Base-by-base conservation (phyloP, 2,797 vertebrate genomes). In the Cheracebus regulus region DNA sequence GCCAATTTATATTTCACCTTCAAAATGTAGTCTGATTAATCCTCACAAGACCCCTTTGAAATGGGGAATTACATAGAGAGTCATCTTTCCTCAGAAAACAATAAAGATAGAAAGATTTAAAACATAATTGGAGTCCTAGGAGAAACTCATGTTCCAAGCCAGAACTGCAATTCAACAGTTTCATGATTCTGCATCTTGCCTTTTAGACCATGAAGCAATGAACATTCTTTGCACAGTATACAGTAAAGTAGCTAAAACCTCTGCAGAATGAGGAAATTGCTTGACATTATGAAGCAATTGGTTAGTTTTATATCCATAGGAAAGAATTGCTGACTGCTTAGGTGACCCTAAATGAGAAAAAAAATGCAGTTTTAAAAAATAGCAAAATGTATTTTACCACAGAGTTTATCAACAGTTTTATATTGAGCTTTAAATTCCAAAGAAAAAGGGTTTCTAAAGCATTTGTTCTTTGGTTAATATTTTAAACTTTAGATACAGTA, bases 1-100 rank as follows among this genome's bases (percentile, higher is more conserved):
- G n/a, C 28, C 52, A 91, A 79, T 82, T 94, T 36, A 14, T 24
- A 93, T 83, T 90, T 84, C 44, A 75, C 64, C 82, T 93, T 97
- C 79, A 84, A 55, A 84, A 4, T 24, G 41, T 44, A 28, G 4
- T 82, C 30, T 88, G 58, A 93, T 64, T 79, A 72, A 95, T 85
- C 52, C n/a, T 95, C 72, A 26, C 7, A 15, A 95, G 80, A 58
- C 5, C 19, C 7, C 84, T 82, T 44, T 92, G 90, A 95, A 89
- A 88, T 89, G 61, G 93, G 58, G 20, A 85, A 84, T 67, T 83
- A 79, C 26, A 61, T 1, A 1, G 36, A 48, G 10, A 61, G 48
- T 28, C n/a, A 70, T 85, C 28, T 11, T 94, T 84, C 58, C 19
- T 33, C 39, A 64, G 73, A 44, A 85, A 86, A 83, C 30, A 92